phyloP scores from a whole-genome alignment of 2,113 vertebrate genomes.

The Grantiella picta region DNA sequence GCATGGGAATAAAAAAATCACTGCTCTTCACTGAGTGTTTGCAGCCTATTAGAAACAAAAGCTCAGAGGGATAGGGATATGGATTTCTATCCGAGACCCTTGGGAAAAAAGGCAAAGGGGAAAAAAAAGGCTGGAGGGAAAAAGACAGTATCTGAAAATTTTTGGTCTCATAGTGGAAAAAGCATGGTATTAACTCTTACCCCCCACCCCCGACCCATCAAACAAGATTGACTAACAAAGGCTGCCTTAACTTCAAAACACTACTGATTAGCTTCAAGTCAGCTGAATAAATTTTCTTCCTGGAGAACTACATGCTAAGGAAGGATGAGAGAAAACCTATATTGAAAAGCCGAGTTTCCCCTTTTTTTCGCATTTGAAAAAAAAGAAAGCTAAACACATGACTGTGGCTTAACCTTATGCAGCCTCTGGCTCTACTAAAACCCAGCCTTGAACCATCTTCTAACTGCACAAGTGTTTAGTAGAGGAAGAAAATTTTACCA shows the following conservation, averaged over 20 bases:
- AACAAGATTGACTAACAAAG: neutral
- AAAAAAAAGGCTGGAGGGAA: neutral
- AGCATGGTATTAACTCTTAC: neutral
- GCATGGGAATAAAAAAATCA: neutral
- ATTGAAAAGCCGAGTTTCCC: neutral
- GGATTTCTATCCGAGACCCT: neutral
- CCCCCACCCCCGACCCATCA: rapidly evolving
- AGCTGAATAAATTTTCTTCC: neutral
- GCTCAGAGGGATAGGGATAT: neutral
- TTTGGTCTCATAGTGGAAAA: neutral
- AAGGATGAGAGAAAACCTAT: neutral
- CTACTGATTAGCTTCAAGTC: neutral
- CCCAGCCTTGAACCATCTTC: neutral
- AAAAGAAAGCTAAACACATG: neutral
- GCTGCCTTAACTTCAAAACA: neutral
- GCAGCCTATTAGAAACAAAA: neutral
- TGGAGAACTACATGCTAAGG: neutral
- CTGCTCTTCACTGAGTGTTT: neutral
- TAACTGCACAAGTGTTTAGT: neutral
- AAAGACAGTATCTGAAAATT: neutral
- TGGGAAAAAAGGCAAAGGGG: neutral
- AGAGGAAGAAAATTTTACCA: neutral
- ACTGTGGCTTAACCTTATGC: neutral
- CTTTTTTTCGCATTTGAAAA: neutral
- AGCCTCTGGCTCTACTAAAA: neutral